These are phyloP conservation scores for Microctenopoma lineatum DNA, from an alignment of 2,797 vertebrate species.

Conservation along the genomic window DNA sequence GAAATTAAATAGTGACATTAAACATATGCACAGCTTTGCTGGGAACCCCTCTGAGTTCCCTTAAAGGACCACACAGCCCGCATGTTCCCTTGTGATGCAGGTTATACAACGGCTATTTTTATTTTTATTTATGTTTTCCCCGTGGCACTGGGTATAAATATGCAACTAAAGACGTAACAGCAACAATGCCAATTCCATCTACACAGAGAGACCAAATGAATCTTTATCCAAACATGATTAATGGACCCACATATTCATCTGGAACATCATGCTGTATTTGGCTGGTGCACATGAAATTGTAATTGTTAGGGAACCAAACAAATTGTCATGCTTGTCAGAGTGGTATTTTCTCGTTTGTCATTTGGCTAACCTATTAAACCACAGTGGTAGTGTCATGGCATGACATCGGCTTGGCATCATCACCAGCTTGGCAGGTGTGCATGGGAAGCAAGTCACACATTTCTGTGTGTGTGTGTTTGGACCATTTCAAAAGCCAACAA, in stretches of 20 bases:
- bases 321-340: slow-evolving; percentile 44
- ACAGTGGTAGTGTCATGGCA: slow-evolving; percentile 21
- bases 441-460: neutral
- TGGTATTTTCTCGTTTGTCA: slow-evolving; percentile 44
- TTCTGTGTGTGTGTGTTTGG: slow-evolving; percentile 2
- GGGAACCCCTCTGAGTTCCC: neutral
- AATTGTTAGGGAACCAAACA: slow-evolving; percentile 50
- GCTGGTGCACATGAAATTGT: slow-evolving; percentile 25
- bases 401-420: slow-evolving; percentile 35
- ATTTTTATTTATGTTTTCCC: slow-evolving; percentile 7
- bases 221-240: slow-evolving; percentile 43
- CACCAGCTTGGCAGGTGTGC: slow-evolving; percentile 31
- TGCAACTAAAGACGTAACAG: slow-evolving; percentile 15
- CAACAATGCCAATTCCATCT: slow-evolving; percentile 10
- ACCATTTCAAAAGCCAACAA: neutral
- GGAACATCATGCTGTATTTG: slow-evolving; percentile 41
- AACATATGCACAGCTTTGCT: neutral
- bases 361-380: slow-evolving; percentile 40
- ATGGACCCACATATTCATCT: slow-evolving; percentile 35
- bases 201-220: slow-evolving; percentile 26
- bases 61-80: neutral
- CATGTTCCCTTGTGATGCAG: neutral
- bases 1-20: slow-evolving; percentile 14
- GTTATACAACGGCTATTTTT: slow-evolving; percentile 4
- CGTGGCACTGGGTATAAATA: neutral